These are phyloP conservation scores for Numenius phaeopus DNA, from an alignment of 2,797 vertebrate species.

Conservation along the genomic window DNA sequence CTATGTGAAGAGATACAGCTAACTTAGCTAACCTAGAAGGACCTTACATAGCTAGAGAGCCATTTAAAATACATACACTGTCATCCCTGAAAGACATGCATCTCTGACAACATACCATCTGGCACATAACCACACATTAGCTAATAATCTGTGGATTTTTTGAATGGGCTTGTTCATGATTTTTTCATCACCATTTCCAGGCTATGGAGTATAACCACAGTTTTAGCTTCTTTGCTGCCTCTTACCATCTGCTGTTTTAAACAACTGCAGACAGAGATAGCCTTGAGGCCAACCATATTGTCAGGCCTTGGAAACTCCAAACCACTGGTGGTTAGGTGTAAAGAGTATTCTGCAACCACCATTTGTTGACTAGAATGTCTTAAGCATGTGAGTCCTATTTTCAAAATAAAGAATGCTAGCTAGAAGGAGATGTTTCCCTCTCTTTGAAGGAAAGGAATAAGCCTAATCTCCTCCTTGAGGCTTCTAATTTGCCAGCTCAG, in stretches of 20 bases:
- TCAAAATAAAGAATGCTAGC: not conserved
- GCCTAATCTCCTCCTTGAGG: not conserved
- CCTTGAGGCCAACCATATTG: not conserved
- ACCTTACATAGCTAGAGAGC: not conserved
- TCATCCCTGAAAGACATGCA: not conserved
- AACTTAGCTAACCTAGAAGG: not conserved
- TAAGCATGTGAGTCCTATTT: not conserved
- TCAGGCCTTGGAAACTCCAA: not conserved
- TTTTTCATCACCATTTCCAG: not conserved
- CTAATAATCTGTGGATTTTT: not conserved
- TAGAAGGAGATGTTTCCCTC: not conserved
- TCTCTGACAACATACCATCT: not conserved
- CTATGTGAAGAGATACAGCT: not conserved
- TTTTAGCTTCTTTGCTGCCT: not conserved
- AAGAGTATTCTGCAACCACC: not conserved
- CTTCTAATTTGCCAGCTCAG: not conserved
- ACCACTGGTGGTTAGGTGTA: not conserved
- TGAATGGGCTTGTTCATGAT: not conserved
- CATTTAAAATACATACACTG: not conserved
- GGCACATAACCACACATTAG: not conserved
- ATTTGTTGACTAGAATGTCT: not conserved
- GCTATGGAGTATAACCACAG: not conserved
- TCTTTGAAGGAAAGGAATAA: not conserved
- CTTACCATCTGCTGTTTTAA: not conserved
- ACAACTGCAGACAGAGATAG: not conserved